A percentile compares a stretch with the other conserved stretches of the same genome.
Evolutionary conservation across 92 coral and sea anemone species (phyloP).

Genomic region (Epizoanthus fatuus): DNA sequence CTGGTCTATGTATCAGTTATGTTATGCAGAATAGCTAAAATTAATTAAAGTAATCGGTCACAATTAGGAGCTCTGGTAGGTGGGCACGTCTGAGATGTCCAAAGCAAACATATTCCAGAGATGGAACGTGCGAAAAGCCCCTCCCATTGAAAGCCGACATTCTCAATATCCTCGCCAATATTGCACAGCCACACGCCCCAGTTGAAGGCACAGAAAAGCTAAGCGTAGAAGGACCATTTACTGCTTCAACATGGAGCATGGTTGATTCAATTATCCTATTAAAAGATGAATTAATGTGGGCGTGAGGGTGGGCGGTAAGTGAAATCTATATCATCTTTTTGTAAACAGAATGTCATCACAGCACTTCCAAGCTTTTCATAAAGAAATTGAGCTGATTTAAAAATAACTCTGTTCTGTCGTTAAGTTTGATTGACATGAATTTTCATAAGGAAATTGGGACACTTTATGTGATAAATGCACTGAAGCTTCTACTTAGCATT

Average conservation of each 20-base stretch:
- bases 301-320: constrained; percentile 67
- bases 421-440: constrained; percentile 40
- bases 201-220: background rate
- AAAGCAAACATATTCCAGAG: constrained; percentile 73
- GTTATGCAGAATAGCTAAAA: constrained; percentile 77
- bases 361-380: constrained; percentile 67
- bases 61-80: constrained; percentile 85
- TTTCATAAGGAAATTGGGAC: constrained; percentile 5
- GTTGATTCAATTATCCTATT: constrained; percentile 69
- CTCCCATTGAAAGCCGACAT: background rate
- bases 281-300: constrained; percentile 76
- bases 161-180: background rate
- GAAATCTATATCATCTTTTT: constrained; percentile 75
- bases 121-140: constrained; percentile 16
- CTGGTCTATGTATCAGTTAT: constrained; percentile 58
- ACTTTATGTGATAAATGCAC: background rate
- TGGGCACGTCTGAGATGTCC: constrained; percentile 85
- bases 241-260: constrained; percentile 34
- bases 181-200: constrained; percentile 3
- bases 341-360: constrained; percentile 89
- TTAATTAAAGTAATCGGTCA: constrained; percentile 87
- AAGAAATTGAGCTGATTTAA: constrained; percentile 69
- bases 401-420: constrained; percentile 63
- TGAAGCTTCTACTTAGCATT: background rate
- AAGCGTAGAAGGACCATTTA: constrained; percentile 16